Conservation (phyloP, 1,140 invertebrate species). For the Zophobas atratus region DNA sequence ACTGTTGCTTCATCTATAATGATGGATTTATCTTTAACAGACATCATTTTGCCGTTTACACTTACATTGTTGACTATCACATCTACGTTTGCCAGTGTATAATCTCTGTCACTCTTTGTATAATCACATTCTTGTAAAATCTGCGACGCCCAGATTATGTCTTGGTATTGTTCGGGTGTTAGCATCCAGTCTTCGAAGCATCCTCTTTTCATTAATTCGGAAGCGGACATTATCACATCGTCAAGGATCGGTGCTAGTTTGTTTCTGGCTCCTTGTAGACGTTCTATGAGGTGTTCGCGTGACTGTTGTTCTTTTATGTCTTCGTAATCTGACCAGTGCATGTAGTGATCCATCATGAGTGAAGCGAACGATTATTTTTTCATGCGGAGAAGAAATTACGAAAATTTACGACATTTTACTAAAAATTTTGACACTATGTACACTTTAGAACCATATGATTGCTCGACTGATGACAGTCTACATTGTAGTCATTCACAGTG, state of each 20-base stretch:
- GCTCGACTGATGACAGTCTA: no score
- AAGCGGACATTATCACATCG: constrained; percentile 36
- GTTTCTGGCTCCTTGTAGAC: constrained; percentile 35
- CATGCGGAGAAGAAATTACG: neutral
- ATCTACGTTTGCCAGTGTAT: constrained; percentile 7
- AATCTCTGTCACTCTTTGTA: constrained; percentile 4
- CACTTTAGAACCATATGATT: no score
- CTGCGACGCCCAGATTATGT: constrained; percentile 45
- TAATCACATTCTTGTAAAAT: constrained; percentile 31
- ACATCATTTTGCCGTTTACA: constrained; percentile 2
- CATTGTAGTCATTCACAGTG: no score
- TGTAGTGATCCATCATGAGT: constrained; percentile 17
- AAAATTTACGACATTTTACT: neutral
- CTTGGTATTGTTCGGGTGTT: constrained; percentile 49
- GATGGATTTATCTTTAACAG: constrained; percentile 22
- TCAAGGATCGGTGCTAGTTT: constrained; percentile 45
- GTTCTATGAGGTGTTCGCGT: neutral
- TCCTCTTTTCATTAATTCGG: constrained; percentile 1
- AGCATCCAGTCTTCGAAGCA: constrained; percentile 12
- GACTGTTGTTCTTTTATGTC: constrained; percentile 8
- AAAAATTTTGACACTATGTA: neutral
- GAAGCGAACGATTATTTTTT: constrained; percentile 8
- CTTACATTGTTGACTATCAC: constrained; percentile 25
- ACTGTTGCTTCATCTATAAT: constrained; percentile 23
- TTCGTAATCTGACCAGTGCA: constrained; percentile 3